phyloP scores from a whole-genome alignment of 2,888 invertebrate species.

The Helicoverpa assulta region DNA sequence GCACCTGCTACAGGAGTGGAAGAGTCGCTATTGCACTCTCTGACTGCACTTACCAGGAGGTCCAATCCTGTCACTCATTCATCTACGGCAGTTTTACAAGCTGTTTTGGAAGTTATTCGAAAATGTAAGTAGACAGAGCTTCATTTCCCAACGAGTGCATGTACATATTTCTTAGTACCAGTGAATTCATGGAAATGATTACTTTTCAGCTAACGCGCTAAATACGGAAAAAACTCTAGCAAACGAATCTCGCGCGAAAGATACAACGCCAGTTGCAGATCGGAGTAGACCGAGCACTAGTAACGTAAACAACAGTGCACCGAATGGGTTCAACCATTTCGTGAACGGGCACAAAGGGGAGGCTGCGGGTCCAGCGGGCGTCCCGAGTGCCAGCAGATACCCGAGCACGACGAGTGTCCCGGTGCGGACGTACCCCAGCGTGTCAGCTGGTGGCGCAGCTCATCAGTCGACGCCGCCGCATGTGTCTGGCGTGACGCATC shows the following conservation, averaged over 20 bases:
- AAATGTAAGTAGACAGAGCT: slow-evolving; percentile 44
- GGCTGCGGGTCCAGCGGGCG: not conserved
- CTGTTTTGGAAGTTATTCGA: slow-evolving; percentile 45
- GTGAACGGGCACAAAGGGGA: slow-evolving; percentile 37
- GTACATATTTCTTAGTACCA: too few species aligned
- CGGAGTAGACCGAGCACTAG: slow-evolving; percentile 32
- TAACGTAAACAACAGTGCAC: slow-evolving; percentile 14
- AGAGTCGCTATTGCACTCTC: slow-evolving; percentile 46
- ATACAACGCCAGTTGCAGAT: slow-evolving; percentile 8
- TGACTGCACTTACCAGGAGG: slow-evolving; percentile 31
- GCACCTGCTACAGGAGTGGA: slow-evolving; percentile 32
- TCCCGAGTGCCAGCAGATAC: slow-evolving; percentile 33
- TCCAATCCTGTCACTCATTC: slow-evolving; percentile 44
- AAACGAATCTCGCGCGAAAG: slow-evolving; percentile 38
- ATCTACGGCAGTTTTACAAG: slow-evolving; percentile 42
- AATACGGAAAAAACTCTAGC: slow-evolving; percentile 15
- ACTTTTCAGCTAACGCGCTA: slow-evolving; percentile 28
- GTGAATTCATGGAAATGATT: not conserved
- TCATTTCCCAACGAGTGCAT: not conserved
- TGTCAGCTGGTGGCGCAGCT: slow-evolving; percentile 7
- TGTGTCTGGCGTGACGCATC: slow-evolving; percentile 3
- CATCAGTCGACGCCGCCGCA: slow-evolving; percentile 16
- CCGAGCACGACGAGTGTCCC: slow-evolving; percentile 26
- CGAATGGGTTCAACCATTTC: slow-evolving; percentile 41
- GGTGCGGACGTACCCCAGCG: slow-evolving; percentile 33